phyloP scores from a whole-genome alignment of 1,140 invertebrate genomes.

The Babylonia areolata region DNA sequence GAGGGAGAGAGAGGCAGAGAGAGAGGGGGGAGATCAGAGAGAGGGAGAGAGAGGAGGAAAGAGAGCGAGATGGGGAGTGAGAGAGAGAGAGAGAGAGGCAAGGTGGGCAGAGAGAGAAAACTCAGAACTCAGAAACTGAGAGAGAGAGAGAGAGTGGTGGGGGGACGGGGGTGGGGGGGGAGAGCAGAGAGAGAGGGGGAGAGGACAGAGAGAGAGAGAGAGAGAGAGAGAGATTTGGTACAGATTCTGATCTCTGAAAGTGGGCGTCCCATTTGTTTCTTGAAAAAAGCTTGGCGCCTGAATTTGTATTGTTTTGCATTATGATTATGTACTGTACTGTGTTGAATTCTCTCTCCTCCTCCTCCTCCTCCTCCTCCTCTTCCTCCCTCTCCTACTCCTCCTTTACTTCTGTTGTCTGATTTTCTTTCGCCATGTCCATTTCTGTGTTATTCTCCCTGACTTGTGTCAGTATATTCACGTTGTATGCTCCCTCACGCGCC shows the following conservation, averaged over 20 bases:
- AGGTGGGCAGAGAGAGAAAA: background rate
- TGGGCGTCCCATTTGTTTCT: too few species aligned
- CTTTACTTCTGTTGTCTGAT: too few species aligned
- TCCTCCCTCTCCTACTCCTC: background rate
- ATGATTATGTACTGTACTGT: too few species aligned
- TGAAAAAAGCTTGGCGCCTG: too few species aligned
- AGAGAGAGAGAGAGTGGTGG: background rate
- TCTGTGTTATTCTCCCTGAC: too few species aligned
- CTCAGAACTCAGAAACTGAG: background rate
- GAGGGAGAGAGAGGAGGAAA: background rate
- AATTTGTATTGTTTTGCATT: too few species aligned
- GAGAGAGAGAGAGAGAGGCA: background rate
- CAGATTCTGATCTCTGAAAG: too few species aligned
- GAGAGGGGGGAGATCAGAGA: background rate
- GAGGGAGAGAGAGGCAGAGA: background rate
- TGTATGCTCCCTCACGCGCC: too few species aligned
- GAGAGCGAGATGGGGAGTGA: background rate
- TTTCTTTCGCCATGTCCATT: too few species aligned
- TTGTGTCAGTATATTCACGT: too few species aligned
- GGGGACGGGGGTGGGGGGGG: too few species aligned
- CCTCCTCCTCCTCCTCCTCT: background rate
- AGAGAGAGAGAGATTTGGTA: background rate
- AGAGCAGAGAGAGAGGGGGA: background rate
- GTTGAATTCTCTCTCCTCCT: too few species aligned
- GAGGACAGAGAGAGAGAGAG: constrained; percentile 17